phyloP scores from a whole-genome alignment of 2,113 vertebrate species.

The Crypturellus undulatus region DNA sequence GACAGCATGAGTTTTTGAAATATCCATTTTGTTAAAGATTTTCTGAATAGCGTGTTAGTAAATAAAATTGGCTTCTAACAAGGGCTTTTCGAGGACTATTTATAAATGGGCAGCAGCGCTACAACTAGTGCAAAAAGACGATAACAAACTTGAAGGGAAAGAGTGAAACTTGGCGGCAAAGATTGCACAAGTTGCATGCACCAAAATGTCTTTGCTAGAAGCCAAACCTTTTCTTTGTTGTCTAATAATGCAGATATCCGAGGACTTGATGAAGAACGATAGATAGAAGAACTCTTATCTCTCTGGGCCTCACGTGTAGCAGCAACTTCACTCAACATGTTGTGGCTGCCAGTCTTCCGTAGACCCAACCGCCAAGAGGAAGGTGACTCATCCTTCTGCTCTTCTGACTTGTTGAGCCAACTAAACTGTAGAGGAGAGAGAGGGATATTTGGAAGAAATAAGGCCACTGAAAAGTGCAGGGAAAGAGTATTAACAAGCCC shows the following conservation, averaged over 20 bases:
- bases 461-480: not conserved
- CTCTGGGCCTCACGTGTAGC: constrained; percentile 63
- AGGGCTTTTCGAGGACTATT: not conserved
- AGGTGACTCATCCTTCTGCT: constrained; percentile 81
- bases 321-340: constrained; percentile 67
- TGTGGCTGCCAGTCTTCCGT: constrained; percentile 82
- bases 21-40: not conserved
- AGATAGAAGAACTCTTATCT: constrained; percentile 67
- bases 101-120: not conserved
- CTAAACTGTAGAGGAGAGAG: constrained; percentile 53
- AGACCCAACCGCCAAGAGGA: constrained; percentile 80
- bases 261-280: constrained; percentile 79
- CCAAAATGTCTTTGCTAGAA: not conserved
- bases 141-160: not conserved
- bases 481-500: not conserved
- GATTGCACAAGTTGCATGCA: not conserved
- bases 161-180: not conserved
- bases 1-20: not conserved
- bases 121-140: not conserved
- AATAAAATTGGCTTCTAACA: not conserved
- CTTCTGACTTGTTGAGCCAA: constrained; percentile 74
- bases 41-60: not conserved
- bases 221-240: constrained; percentile 78
- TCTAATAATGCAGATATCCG: constrained; percentile 78
- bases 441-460: not conserved